These are phyloP conservation scores for Malurus melanocephalus DNA, from an alignment of 2,113 vertebrate genomes.

Conservation along the genomic window DNA sequence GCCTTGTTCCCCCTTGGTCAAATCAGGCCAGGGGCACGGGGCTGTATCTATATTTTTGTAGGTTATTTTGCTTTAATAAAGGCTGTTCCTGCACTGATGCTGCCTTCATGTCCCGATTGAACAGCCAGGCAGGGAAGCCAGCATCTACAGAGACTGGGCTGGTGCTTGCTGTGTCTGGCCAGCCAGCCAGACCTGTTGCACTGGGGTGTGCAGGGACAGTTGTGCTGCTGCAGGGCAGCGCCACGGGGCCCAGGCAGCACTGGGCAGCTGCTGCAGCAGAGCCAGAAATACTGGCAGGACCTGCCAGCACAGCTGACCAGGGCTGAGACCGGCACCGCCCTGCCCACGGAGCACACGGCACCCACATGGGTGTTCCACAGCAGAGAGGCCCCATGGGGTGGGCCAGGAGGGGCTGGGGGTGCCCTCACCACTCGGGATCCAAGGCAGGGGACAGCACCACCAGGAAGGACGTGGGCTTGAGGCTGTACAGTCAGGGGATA, in stretches of 20 bases:
- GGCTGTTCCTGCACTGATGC: constrained; percentile 55
- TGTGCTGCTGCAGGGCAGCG: neutral
- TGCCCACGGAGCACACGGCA: rapidly evolving
- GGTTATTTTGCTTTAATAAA: constrained; percentile 69
- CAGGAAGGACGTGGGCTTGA: rapidly evolving
- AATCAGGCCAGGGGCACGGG: constrained; percentile 17
- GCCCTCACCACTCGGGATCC: rapidly evolving
- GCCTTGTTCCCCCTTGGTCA: neutral
- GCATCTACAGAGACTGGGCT: neutral
- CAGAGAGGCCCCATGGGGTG: rapidly evolving
- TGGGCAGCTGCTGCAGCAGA: neutral
- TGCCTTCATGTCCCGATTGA: neutral
- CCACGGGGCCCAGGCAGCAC: neutral
- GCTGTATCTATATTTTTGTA: constrained; percentile 66
- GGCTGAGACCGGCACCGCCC: neutral
- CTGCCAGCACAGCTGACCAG: neutral
- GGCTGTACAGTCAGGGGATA: rapidly evolving
- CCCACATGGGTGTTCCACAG: rapidly evolving
- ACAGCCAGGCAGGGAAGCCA: neutral
- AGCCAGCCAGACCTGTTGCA: rapidly evolving
- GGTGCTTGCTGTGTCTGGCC: rapidly evolving
- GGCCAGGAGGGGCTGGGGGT: neutral
- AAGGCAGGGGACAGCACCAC: rapidly evolving
- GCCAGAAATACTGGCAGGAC: constrained; percentile 53
- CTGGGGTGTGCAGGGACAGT: neutral